Base-by-base conservation (phyloP, 2,113 vertebrate species). In the Lophura nycthemera region DNA sequence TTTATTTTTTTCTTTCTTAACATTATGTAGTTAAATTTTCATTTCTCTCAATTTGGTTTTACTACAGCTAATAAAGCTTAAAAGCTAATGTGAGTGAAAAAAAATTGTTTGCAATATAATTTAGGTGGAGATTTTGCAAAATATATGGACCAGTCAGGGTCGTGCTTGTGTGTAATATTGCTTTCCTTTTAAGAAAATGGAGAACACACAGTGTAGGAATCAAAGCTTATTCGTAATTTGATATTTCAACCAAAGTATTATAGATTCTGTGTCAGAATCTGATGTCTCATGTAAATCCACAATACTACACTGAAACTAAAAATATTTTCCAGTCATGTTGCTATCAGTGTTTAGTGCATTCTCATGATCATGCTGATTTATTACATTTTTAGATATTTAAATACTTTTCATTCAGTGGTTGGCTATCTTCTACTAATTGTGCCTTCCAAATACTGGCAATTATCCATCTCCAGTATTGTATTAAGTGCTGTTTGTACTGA, bases 241-340 rank as follows among this genome's bases (percentile, higher is more conserved):
- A 54, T 88, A 93, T 96, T 93, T 96, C 73, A 86, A 34, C 45
- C 27, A 32, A 96, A 90, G 57, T 17, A 83, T 86, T 93, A 15
- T 83, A 88, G 42, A 81, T 36, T 80, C 30, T 38, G 34, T 82
- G 67, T 92, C 80, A 94, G 72, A 66, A 82, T 60, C 14, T 52
- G 25, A 6, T 32, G 8, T 67, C 15, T 82, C 42, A 32, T 34
- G 66, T 20, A 47, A 63, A 86, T 64, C 6, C 14, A 42, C 18
- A 79, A 2, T 18, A 48, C 13, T 52, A 85, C 34, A 65, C 4
- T 15, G 32, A 88, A 64, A 54, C 7, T 8, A 65, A 64, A 76
- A 54, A 1, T n/a, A 3, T 42, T 67, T 52, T 83, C 67, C 36
- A 52, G 3, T 27, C 61, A 1, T 36, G 8, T 6, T 45, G 10